Base-by-base conservation (phyloP, 1,140 invertebrate genomes). In the Ceratoteleas bidentatus region DNA sequence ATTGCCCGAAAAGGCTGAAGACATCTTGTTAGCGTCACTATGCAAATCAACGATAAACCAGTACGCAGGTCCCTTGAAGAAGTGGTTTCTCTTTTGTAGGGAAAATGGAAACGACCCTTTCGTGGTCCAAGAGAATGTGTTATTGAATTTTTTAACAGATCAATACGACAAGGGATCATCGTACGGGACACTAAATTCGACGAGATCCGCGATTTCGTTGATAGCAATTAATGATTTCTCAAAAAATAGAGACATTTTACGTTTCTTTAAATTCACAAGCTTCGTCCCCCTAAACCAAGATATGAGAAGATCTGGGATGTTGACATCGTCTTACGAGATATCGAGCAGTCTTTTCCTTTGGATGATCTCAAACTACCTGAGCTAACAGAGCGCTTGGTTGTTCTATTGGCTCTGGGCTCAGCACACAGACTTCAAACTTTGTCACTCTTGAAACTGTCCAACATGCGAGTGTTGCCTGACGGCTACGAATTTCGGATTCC, bases 1-100 rank as follows among this genome's bases (percentile, higher is more conserved):
- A 52, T 15, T 76, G 10, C 13, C 36, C 0, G 54, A 58, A 15
- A 38, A 16, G 6, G 45, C 57, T 2, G 36, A 61, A 11, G 32
- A 61, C 0, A 33, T 76, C 15, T 40, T 43, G 14, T 9, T 66
- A 24, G 14, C 45, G 13, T 68, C 64, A 13, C 4, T 76, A 16
- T 33, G 54, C 3, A 33, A 76, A 3, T 33, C 11, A 5, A 68
- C 64, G 2, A 15, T 24, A 9, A 68, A 76, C 24, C 73, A 77
- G 34, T 77, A 77, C 32, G 11, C 15, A 6, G 9, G 16, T 10
- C 9, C 64, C 3, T 38, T 76, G 8, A 62, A 47, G n/a, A 60
- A 68, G 45, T 68, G 73, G 73, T 16, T 9, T 32, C n/a, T 7
- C 1, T 75, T 66, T 34, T 75, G 60, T 33, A 6, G 9, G 9